Evolutionary conservation across 2,888 invertebrate species (phyloP).

Genomic region (Phania funesta): DNA sequence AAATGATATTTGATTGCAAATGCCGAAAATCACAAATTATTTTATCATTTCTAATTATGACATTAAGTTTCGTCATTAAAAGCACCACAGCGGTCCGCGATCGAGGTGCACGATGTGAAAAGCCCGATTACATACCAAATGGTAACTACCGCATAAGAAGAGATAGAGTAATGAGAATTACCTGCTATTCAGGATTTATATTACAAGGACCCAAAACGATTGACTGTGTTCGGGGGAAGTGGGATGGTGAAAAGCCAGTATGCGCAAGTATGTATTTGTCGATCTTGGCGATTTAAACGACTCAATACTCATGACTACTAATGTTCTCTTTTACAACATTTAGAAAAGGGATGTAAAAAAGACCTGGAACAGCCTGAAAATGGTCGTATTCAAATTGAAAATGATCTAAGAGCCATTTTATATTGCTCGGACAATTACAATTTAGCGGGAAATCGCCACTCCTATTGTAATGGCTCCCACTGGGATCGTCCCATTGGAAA

Average conservation of each 20-base stretch:
- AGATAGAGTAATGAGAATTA: constrained; percentile 63
- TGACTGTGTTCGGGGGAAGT: constrained; percentile 82
- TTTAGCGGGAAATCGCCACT: constrained; percentile 82
- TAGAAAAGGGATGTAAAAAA: constrained; percentile 83
- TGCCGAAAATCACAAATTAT: neutral
- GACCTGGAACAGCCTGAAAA: constrained; percentile 80
- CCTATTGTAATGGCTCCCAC: constrained; percentile 86
- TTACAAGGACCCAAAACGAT: constrained; percentile 68
- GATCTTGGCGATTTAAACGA: neutral
- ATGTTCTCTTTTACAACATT: neutral
- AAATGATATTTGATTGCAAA: constrained; percentile 24
- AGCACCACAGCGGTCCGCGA: constrained; percentile 14
- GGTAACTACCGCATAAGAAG: constrained; percentile 56
- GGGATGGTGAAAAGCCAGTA: constrained; percentile 86
- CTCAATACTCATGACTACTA: neutral
- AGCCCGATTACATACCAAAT: constrained; percentile 63
- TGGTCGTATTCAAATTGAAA: constrained; percentile 81
- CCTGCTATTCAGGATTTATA: constrained; percentile 67
- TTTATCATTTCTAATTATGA: constrained; percentile 5
- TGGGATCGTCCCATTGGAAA: constrained; percentile 87
- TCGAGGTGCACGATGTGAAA: constrained; percentile 61
- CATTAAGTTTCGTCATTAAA: neutral
- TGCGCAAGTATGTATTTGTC: constrained; percentile 85
- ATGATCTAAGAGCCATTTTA: constrained; percentile 83
- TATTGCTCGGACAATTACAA: constrained; percentile 85